phyloP scores from a whole-genome alignment of 1,140 invertebrate genomes.

The Leptestheria dahalacensis region DNA sequence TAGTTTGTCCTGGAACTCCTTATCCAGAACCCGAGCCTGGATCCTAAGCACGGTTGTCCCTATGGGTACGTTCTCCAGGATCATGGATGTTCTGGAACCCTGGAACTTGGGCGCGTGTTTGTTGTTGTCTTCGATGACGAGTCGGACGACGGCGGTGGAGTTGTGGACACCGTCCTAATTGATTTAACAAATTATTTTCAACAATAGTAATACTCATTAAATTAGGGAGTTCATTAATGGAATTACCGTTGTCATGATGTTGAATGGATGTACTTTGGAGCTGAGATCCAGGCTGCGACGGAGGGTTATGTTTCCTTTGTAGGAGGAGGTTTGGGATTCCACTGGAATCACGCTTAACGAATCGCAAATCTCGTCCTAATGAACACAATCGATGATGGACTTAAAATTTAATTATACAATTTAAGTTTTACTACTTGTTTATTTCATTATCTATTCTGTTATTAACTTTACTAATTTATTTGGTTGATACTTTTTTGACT shows the following conservation, averaged over 20 bases:
- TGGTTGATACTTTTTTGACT: background rate
- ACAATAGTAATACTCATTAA: no score
- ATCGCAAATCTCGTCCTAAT: background rate
- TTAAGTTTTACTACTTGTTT: background rate
- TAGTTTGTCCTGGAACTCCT: conserved; percentile 31
- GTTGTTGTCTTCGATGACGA: conserved; percentile 51
- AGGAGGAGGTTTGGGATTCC: no score
- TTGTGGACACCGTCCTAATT: conserved; percentile 58
- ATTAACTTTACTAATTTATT: background rate
- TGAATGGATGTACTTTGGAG: no score
- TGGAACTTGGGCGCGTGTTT: conserved; percentile 20
- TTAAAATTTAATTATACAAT: background rate
- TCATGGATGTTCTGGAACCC: conserved; percentile 61
- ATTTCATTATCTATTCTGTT: background rate
- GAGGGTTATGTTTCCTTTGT: no score
- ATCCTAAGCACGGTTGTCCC: conserved; percentile 65
- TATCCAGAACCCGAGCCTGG: conserved; percentile 64
- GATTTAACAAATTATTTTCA: conserved; percentile 15
- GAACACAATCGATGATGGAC: no score
- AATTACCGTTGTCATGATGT: no score
- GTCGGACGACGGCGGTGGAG: conserved; percentile 50
- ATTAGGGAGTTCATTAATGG: no score
- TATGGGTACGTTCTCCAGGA: conserved; percentile 68
- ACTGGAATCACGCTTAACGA: no score
- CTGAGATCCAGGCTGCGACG: no score